phyloP scores from a whole-genome alignment of 1,140 invertebrate species.

The Penaeus vannamei region DNA sequence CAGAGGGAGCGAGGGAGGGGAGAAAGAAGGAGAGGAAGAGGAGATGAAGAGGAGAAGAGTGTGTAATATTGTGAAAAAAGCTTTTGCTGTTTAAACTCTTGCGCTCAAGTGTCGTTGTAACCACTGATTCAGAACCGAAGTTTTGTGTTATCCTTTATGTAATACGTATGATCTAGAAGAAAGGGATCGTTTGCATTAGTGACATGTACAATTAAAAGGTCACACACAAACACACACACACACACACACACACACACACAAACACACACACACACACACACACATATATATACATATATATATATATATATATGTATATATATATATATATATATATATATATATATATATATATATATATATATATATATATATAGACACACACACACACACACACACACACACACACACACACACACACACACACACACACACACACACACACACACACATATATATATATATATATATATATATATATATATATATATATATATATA shows the following conservation, averaged over 20 bases:
- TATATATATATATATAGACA: neutral
- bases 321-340: neutral
- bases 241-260: neutral
- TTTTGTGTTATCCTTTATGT: too few species aligned
- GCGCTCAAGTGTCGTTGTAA: too few species aligned
- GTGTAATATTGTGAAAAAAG: too few species aligned
- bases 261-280: neutral
- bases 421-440: neutral
- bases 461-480: slow-evolving; percentile 13
- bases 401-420: neutral
- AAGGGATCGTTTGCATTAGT: too few species aligned
- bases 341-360: neutral
- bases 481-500: slow-evolving; percentile 4
- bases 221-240: neutral
- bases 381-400: too few species aligned
- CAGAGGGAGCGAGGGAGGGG: too few species aligned
- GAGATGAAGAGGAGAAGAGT: too few species aligned
- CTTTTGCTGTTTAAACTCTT: too few species aligned
- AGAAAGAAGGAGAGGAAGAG: too few species aligned
- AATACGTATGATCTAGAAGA: too few species aligned
- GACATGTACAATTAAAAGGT: neutral
- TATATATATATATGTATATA: neutral
- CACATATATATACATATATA: neutral
- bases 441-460: slow-evolving; percentile 28
- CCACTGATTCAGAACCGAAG: too few species aligned